Base-by-base conservation (phyloP, 2,113 vertebrate genomes). In the Turdus rufiventris region DNA sequence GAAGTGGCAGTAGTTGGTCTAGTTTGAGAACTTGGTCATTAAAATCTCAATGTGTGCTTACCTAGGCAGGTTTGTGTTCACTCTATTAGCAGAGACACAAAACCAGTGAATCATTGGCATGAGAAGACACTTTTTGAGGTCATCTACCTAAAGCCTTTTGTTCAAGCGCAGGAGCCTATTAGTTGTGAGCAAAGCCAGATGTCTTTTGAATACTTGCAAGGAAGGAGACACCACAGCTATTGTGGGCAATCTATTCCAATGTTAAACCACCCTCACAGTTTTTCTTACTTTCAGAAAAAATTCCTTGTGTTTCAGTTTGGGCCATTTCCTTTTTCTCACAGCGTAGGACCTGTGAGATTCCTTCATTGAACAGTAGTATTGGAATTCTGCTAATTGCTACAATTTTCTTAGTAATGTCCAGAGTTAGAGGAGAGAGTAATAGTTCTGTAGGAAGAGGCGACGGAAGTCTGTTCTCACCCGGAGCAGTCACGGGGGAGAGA, bases 281-380 rank as follows among this genome's bases (percentile, higher is more conserved):
- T 54, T 60, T 82, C 38, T 67, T 45, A 29, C 5, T 9, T 31
- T 74, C 16, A 31, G 36, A 53, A 58, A 60, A 58, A n/a, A 45
- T 9, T 33, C 2, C 0, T 0, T 28, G 2, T 72, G 25, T 50
- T 88, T 58, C 38, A n/a, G 18, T 54, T 88, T 78, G 20, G 61
- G 18, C 14, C 5, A 1, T 85, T 81, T 77, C 28, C 8, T 57
- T 56, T 47, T 73, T 74, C n/a, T 84, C 20, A 33, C 76, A 8
- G 81, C 20, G 12, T 21, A 61, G 43, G 45, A 61, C 5, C 12
- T 45, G 5, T 53, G 42, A 40, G 6, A n/a, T 65, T 76, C 8
- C 45, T 73, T 89, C 54, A 7, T 83, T 76, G 47, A 28, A 11
- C 11, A 2, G 40, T 65, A 48, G 19, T 75, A 14, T 4, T 63